Conservation (phyloP, 2,797 vertebrate species). For the Notamacropus eugenii region DNA sequence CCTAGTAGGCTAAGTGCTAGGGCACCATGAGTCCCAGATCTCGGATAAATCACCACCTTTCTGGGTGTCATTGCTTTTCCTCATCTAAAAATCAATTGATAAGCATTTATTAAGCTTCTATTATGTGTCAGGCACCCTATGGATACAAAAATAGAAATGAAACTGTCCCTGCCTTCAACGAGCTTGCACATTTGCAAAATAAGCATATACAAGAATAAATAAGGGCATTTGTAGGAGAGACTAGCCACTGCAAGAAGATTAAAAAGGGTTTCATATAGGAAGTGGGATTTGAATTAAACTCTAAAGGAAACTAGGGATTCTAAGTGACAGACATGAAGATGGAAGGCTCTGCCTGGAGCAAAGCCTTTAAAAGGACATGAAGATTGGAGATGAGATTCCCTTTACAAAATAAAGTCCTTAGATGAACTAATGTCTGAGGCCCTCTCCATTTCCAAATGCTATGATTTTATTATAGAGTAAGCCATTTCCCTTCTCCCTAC, state of each 20-base stretch:
- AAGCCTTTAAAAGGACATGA: not conserved
- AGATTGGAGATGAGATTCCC: not conserved
- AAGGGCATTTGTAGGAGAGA: not conserved
- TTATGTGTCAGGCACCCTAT: not conserved
- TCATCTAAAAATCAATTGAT: not conserved
- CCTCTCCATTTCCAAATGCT: not conserved
- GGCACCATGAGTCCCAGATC: not conserved
- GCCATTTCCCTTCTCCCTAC: not conserved
- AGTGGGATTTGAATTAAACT: not conserved
- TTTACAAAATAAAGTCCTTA: not conserved
- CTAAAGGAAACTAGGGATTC: not conserved
- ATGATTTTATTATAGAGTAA: not conserved
- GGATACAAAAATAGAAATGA: not conserved
- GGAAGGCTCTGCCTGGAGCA: not conserved
- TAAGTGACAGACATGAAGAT: not conserved
- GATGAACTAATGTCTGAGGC: not conserved
- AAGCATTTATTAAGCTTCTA: not conserved
- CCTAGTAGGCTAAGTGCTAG: not conserved
- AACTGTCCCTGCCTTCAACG: not conserved
- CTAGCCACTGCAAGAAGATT: not conserved
- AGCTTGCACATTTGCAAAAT: not conserved
- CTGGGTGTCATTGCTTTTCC: not conserved
- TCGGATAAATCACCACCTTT: not conserved
- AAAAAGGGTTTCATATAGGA: not conserved
- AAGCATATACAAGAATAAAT: not conserved